These are phyloP conservation scores for Pedetes capensis DNA, from an alignment of 2,113 vertebrate species.

Conservation along the genomic window DNA sequence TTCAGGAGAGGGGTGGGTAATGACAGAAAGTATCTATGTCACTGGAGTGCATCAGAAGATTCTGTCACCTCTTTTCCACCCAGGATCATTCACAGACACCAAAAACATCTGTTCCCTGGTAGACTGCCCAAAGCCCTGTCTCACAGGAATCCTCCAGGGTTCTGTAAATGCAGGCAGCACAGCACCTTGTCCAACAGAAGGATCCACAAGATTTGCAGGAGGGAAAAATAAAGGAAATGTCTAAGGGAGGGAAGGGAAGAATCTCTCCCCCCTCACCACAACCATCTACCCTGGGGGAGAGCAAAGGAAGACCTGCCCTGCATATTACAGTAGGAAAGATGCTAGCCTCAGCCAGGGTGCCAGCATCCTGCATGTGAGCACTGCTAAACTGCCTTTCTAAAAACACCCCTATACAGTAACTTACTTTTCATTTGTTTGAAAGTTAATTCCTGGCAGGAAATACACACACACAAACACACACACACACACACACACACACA, in stretches of 20 bases:
- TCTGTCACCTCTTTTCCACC: neutral
- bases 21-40: neutral
- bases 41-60: neutral
- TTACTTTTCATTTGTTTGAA: neutral
- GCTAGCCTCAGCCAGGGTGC: neutral
- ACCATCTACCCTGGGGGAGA: neutral
- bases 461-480: neutral
- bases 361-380: rapidly evolving
- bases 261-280: too few relatives aligned
- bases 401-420: neutral
- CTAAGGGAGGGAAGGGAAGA: neutral
- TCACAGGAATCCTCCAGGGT: neutral
- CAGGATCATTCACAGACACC: neutral
- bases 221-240: neutral
- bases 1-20: neutral
- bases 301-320: neutral
- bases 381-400: neutral
- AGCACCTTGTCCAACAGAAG: neutral
- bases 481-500: neutral
- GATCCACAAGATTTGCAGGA: neutral
- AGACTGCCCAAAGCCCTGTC: neutral
- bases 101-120: neutral
- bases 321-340: neutral
- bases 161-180: neutral
- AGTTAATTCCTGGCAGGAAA: conserved; percentile 8